These are phyloP conservation scores for Potorous gilbertii DNA, from an alignment of 2,797 vertebrate species.

Conservation along the genomic window DNA sequence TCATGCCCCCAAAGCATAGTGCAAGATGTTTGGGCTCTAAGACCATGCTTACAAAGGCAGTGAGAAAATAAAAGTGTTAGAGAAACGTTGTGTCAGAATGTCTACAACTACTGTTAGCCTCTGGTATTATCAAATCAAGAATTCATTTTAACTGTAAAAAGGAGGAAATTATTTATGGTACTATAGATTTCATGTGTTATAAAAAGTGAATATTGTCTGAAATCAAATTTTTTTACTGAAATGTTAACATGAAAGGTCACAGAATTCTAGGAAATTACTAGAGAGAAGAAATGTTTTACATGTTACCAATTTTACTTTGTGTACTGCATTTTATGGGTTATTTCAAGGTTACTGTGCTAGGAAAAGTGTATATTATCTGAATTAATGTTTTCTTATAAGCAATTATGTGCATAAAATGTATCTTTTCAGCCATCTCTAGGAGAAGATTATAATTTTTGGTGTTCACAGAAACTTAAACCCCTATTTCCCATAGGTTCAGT, in stretches of 20 bases:
- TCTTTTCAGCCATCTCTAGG: not conserved
- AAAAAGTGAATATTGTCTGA: not conserved
- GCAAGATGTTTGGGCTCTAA: not conserved
- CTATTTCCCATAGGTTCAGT: not conserved
- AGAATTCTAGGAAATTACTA: not conserved
- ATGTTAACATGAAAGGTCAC: not conserved
- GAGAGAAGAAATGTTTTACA: not conserved
- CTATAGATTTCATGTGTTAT: not conserved
- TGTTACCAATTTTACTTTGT: not conserved
- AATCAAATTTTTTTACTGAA: not conserved
- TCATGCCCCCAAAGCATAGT: not conserved
- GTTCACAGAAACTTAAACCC: not conserved
- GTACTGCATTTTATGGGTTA: not conserved
- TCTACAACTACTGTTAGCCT: not conserved
- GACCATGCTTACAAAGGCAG: not conserved
- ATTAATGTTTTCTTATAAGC: not conserved
- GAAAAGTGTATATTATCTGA: not conserved
- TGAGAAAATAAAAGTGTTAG: not conserved
- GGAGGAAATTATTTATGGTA: not conserved
- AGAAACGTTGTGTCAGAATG: not conserved
- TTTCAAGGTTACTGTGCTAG: not conserved
- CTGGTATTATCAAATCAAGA: not conserved
- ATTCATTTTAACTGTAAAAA: not conserved
- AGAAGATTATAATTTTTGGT: not conserved
- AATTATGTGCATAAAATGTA: not conserved